Percentiles rank a stretch among this genome's conserved stretches.
Evolutionary conservation across 2,113 vertebrate genomes (phyloP).

Genomic region (Tachycineta bicolor): DNA sequence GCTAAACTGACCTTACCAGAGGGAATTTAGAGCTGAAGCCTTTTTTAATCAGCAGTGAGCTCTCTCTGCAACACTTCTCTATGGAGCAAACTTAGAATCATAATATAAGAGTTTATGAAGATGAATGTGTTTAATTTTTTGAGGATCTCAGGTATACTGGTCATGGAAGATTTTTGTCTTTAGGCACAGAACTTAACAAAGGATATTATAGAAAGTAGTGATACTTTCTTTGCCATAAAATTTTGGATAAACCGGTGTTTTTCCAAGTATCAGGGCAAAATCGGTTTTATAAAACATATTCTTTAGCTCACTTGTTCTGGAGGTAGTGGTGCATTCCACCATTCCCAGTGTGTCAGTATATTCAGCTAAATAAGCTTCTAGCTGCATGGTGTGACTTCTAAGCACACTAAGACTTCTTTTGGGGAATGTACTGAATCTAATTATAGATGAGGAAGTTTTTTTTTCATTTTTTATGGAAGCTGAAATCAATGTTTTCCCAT

Average conservation of each 20-base stretch:
- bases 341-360: neutral
- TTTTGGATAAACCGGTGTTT: neutral
- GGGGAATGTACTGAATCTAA: neutral
- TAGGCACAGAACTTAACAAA: neutral
- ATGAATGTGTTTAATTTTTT: rapidly evolving
- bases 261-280: neutral
- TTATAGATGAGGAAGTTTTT: neutral
- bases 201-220: neutral
- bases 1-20: neutral
- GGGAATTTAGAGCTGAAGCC: neutral
- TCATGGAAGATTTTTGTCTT: neutral
- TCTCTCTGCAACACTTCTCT: neutral
- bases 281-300: neutral
- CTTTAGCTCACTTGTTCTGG: neutral
- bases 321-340: neutral
- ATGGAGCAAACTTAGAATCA: neutral
- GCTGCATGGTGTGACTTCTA: conserved; percentile 18
- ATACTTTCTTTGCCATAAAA: neutral
- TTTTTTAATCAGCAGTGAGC: neutral
- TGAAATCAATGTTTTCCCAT: neutral
- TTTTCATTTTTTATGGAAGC: neutral
- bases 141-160: neutral
- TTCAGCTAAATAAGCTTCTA: conserved; percentile 11
- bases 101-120: neutral
- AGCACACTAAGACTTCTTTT: neutral